Evolutionary conservation across 2,113 vertebrate genomes (phyloP).

Genomic region (Onychostoma macrolepis): DNA sequence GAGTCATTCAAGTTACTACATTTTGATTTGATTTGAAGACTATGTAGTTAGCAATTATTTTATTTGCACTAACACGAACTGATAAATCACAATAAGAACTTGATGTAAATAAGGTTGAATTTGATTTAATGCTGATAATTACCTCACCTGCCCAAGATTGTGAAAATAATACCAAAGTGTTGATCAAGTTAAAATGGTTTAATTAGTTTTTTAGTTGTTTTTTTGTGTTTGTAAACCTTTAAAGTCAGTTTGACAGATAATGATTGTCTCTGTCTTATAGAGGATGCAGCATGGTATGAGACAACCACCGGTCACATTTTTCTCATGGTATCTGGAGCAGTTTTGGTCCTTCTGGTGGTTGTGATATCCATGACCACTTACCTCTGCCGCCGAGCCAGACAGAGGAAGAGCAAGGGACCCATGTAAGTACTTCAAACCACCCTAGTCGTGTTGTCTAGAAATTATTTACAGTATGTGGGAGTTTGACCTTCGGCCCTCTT

Average conservation of each 20-base stretch:
- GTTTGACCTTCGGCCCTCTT: slow-evolving; percentile 4
- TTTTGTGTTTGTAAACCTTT: not conserved
- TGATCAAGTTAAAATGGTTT: not conserved
- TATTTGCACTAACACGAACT: not conserved
- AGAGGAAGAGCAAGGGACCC: slow-evolving; percentile 70
- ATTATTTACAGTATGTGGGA: not conserved
- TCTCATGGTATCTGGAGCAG: slow-evolving; percentile 60
- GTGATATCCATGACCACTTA: slow-evolving; percentile 63
- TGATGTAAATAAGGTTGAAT: not conserved
- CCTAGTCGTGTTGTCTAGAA: not conserved
- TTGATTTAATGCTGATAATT: not conserved
- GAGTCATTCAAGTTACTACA: not conserved
- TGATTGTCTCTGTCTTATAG: slow-evolving; percentile 60
- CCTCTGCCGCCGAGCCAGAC: slow-evolving; percentile 68
- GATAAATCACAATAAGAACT: not conserved
- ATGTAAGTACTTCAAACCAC: slow-evolving; percentile 69
- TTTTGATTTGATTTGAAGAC: not conserved
- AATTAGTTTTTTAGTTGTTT: not conserved
- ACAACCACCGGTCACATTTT: slow-evolving; percentile 62
- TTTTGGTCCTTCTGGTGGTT: slow-evolving; percentile 58
- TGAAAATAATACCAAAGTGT: not conserved
- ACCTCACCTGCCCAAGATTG: not conserved
- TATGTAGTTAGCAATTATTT: not conserved
- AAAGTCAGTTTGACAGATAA: not conserved
- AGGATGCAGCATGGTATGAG: slow-evolving; percentile 70